These are phyloP conservation scores for Tanaodytes sp. DNA, from an alignment of 2,888 invertebrate species.

Conservation along the genomic window DNA sequence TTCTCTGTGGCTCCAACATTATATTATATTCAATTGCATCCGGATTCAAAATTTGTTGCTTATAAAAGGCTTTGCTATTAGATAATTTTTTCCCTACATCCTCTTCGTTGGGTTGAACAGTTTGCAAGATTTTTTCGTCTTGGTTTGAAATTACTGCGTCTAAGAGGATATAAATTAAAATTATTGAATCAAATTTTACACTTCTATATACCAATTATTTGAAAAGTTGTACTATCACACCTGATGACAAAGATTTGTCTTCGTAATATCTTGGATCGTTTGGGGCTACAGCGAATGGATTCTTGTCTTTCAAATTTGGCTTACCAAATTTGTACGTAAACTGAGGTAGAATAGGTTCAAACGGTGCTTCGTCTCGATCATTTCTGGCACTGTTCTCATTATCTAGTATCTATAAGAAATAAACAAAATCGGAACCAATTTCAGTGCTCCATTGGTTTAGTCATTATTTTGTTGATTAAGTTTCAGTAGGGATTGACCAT, in stretches of 20 bases:
- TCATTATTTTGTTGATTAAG: no score
- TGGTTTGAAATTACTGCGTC: no score
- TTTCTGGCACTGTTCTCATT: slow-evolving; percentile 16
- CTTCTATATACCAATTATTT: no score
- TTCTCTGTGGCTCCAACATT: slow-evolving; percentile 58
- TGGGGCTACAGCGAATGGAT: slow-evolving; percentile 70
- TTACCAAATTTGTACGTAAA: slow-evolving; percentile 67
- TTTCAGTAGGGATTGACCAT: no score
- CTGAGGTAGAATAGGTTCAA: slow-evolving; percentile 54
- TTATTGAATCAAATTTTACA: no score
- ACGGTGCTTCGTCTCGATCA: slow-evolving; percentile 16
- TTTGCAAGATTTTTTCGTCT: no score
- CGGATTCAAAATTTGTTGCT: slow-evolving; percentile 37
- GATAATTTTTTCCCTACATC: slow-evolving; percentile 17
- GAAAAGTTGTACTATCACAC: no score
- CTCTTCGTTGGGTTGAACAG: slow-evolving; percentile 12
- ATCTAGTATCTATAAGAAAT: no score
- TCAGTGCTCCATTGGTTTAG: no score
- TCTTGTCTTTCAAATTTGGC: slow-evolving; percentile 54
- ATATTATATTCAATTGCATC: slow-evolving; percentile 37
- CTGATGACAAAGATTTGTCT: slow-evolving; percentile 52
- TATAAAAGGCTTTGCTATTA: slow-evolving; percentile 23
- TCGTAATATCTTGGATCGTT: slow-evolving; percentile 72
- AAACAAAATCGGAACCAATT: no score
- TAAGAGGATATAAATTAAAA: no score